phyloP scores from a whole-genome alignment of 2,797 vertebrate genomes.

The Etheostoma perlongum region DNA sequence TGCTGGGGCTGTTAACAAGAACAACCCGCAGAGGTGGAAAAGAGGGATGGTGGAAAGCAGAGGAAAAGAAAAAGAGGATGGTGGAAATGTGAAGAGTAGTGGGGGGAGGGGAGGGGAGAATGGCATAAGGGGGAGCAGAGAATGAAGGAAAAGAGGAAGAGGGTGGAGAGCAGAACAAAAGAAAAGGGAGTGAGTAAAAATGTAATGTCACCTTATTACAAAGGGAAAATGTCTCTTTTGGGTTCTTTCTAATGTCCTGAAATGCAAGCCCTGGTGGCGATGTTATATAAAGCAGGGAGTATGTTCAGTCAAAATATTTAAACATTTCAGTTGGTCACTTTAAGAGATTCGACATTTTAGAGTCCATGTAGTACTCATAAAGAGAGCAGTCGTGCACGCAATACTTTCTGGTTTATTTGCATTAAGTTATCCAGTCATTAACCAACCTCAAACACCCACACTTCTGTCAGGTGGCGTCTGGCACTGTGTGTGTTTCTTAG shows the following conservation, averaged over 20 bases:
- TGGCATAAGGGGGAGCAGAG: not conserved
- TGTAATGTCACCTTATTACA: not conserved
- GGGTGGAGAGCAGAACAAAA: not conserved
- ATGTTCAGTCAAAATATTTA: conserved; percentile 34
- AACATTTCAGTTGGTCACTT: conserved; percentile 30
- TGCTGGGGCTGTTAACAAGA: conserved; percentile 73
- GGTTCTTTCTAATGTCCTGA: conserved; percentile 14
- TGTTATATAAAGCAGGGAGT: conserved; percentile 33
- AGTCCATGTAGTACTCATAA: not conserved
- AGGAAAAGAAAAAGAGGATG: conserved; percentile 1
- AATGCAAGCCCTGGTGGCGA: not conserved
- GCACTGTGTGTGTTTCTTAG: not conserved
- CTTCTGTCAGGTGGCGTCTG: conserved; percentile 26
- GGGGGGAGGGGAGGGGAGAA: not conserved
- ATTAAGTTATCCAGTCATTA: conserved; percentile 15
- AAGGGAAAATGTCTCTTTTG: conserved; percentile 2
- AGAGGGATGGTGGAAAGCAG: conserved; percentile 16
- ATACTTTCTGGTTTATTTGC: conserved; percentile 2
- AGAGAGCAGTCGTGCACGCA: not conserved
- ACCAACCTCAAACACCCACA: not conserved
- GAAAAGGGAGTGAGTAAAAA: not conserved
- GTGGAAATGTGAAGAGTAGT: conserved; percentile 13
- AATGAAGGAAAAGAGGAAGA: not conserved
- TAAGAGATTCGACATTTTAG: conserved; percentile 6
- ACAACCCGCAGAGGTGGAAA: conserved; percentile 55